Evolutionary conservation across 2,113 vertebrate species (phyloP), one percentile per base, ranked within the genome.

Genomic region (Tachysurus fulvidraco): DNA sequence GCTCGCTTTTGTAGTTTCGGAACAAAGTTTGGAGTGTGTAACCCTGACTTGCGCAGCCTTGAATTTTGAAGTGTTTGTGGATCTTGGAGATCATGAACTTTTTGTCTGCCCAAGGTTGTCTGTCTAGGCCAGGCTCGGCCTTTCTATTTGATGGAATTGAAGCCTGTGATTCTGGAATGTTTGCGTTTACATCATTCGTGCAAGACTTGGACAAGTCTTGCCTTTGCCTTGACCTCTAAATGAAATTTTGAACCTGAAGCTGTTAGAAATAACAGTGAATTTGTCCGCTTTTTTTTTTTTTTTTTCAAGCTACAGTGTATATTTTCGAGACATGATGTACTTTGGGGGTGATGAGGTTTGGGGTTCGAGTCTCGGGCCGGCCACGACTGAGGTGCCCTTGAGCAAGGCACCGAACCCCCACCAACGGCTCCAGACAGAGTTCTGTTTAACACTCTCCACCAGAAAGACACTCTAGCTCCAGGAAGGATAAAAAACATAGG

Each of bases 371-470:
- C n/a, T n/a, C n/a, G n/a, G n/a, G n/a, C n/a, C n/a, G n/a, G n/a
- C n/a, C n/a, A n/a, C n/a, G n/a, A n/a, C n/a, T n/a, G n/a, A n/a
- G n/a, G n/a, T n/a, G n/a, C n/a, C n/a, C n/a, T n/a, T n/a, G n/a
- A n/a, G n/a, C n/a, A n/a, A n/a, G n/a, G n/a, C n/a, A n/a, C n/a
- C n/a, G n/a, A n/a, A n/a, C n/a, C n/a, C n/a, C n/a, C n/a, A n/a
- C n/a, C n/a, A n/a, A n/a, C n/a, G n/a, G n/a, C n/a, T n/a, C n/a
- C n/a, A n/a, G n/a, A n/a, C n/a, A n/a, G 79, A 86, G 92, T 92
- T 88, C 86, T 93, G 90, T 92, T 93, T 92, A 93, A 86, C 64
- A 67, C 89, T 67, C 10, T 62, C 76, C 85, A 85, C 89, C 87
- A 88, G 86, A 86, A 89, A 91, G 91, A 92, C 88, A 90, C 90